phyloP scores from a whole-genome alignment of 2,888 invertebrate species.

The Vandiemenella viatica region DNA sequence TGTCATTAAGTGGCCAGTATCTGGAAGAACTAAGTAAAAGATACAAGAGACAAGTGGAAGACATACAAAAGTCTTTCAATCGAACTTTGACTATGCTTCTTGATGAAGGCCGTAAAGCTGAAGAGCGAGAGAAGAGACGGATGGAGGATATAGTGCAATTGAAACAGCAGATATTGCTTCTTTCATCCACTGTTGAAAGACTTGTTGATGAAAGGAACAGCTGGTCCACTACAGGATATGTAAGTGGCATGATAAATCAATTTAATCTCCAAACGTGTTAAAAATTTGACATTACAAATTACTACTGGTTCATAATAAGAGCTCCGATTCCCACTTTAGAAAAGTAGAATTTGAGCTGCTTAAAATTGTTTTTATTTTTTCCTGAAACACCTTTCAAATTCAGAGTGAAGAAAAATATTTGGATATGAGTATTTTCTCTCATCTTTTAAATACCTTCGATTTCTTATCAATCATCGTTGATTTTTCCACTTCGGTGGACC shows the following conservation, averaged over 20 bases:
- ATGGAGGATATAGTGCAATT: conserved; percentile 57
- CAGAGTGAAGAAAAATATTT: too few species aligned
- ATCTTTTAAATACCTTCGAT: too few species aligned
- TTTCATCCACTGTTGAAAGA: conserved; percentile 43
- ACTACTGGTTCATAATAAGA: too few species aligned
- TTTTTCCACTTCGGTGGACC: too few species aligned
- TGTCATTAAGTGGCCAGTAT: conserved; percentile 92
- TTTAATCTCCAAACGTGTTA: background rate
- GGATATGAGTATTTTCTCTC: too few species aligned
- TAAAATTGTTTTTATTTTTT: too few species aligned
- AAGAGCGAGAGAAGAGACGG: conserved; percentile 47
- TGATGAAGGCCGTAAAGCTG: conserved; percentile 19
- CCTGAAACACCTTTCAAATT: too few species aligned
- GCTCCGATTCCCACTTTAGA: too few species aligned
- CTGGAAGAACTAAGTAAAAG: conserved; percentile 87
- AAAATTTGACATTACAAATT: background rate
- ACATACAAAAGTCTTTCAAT: conserved; percentile 73
- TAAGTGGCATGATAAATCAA: background rate
- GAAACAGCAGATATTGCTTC: conserved; percentile 45
- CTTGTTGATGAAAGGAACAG: conserved; percentile 46
- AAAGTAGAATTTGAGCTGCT: too few species aligned
- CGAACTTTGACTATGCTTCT: conserved; percentile 51
- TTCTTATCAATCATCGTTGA: too few species aligned
- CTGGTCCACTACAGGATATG: conserved; percentile 39
- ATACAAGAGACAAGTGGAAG: conserved; percentile 93